A percentile compares a stretch with the other conserved stretches of the same genome.
Evolutionary conservation across 2,113 vertebrate species (phyloP).

Genomic region (Jacana jacana): DNA sequence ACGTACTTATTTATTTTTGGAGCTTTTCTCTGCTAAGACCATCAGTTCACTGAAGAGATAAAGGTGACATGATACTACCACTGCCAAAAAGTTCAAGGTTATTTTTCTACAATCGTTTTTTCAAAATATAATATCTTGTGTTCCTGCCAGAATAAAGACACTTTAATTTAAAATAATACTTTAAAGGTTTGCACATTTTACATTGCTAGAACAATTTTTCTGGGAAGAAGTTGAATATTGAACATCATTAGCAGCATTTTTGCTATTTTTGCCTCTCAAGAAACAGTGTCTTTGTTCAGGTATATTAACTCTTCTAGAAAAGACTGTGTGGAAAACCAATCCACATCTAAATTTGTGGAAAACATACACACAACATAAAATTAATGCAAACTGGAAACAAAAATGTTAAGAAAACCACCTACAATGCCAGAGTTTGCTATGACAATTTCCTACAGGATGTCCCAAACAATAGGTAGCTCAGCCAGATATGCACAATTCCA

Average conservation of each 20-base stretch:
- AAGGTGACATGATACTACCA: background rate
- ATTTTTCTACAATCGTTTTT: background rate
- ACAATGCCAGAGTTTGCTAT: background rate
- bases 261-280: background rate
- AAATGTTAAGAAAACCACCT: background rate
- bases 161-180: background rate
- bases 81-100: background rate
- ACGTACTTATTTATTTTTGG: rapidly evolving
- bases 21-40: background rate
- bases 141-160: background rate
- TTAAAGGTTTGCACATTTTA: background rate
- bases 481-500: background rate
- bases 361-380: background rate
- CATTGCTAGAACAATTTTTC: background rate
- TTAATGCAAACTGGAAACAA: background rate
- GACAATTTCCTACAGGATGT: background rate
- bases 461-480: background rate
- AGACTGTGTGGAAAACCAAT: background rate
- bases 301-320: background rate
- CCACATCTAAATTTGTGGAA: background rate
- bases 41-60: background rate
- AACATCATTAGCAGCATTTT: background rate
- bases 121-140: background rate
- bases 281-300: background rate
- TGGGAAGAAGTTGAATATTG: background rate